These are phyloP conservation scores for Sinodicranocentrus sp. DNA, from an alignment of 2,888 invertebrate species.

Conservation along the genomic window DNA sequence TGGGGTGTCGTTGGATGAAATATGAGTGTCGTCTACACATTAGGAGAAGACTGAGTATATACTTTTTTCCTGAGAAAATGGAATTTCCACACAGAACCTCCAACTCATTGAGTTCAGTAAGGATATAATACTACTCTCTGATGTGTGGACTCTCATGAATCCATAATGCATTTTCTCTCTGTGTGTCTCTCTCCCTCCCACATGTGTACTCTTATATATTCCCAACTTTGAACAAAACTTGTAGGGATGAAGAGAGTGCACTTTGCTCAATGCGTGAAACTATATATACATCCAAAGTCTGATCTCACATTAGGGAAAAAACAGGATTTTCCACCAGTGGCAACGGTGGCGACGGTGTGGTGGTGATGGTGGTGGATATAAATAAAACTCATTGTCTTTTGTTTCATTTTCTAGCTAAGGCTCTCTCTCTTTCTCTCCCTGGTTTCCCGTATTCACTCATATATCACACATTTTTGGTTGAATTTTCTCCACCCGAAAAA, in stretches of 20 bases:
- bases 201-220: no score
- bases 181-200: constrained; percentile 14
- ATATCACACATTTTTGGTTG: constrained; percentile 57
- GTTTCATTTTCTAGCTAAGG: constrained; percentile 38
- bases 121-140: no score
- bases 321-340: no score
- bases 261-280: no score
- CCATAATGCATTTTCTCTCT: constrained; percentile 60
- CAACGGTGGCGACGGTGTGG: constrained; percentile 3
- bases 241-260: no score
- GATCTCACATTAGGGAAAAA: constrained; percentile 4
- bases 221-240: no score
- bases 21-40: constrained; percentile 52
- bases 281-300: no score
- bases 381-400: constrained; percentile 53
- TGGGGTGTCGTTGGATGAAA: constrained; percentile 67
- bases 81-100: constrained; percentile 25
- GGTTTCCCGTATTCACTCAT: neutral
- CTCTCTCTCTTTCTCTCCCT: neutral
- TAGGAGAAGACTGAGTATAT: constrained; percentile 25
- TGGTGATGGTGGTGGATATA: constrained; percentile 29
- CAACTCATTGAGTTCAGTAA: constrained; percentile 36
- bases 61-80: constrained; percentile 50
- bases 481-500: constrained; percentile 24
- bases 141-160: constrained; percentile 66